Evolutionary conservation across 2,113 vertebrate species (phyloP).

Genomic region (Hemicordylus capensis): DNA sequence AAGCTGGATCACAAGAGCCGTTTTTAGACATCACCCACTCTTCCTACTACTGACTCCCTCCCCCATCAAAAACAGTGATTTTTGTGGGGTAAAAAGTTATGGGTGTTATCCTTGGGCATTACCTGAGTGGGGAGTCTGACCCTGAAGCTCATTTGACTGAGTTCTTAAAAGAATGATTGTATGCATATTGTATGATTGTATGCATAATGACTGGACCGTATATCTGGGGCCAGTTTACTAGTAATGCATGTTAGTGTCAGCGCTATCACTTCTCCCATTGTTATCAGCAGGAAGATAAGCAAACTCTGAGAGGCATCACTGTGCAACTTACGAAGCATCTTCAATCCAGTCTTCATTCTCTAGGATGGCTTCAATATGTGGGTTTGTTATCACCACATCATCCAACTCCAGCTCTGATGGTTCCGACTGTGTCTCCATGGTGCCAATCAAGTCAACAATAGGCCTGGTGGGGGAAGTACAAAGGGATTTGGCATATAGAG

Average conservation of each 20-base stretch:
- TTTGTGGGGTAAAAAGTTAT: not conserved
- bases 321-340: slow-evolving; percentile 89
- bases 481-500: not conserved
- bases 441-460: slow-evolving; percentile 92
- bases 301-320: not conserved
- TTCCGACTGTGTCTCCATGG: slow-evolving; percentile 92
- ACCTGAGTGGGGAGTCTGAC: not conserved
- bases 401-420: slow-evolving; percentile 94
- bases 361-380: slow-evolving; percentile 95
- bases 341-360: slow-evolving; percentile 98
- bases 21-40: not conserved
- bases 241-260: no score
- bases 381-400: slow-evolving; percentile 96
- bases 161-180: not conserved
- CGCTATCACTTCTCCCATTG: not conserved
- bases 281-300: not conserved
- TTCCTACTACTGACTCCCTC: not conserved
- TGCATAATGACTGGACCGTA: not conserved
- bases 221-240: not conserved
- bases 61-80: not conserved
- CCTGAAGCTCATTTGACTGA: not conserved
- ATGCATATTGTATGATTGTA: no score
- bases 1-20: not conserved
- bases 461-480: slow-evolving; percentile 76
- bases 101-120: not conserved